These are phyloP conservation scores for Sinelater perroti DNA, from an alignment of 2,888 invertebrate genomes.

Conservation along the genomic window DNA sequence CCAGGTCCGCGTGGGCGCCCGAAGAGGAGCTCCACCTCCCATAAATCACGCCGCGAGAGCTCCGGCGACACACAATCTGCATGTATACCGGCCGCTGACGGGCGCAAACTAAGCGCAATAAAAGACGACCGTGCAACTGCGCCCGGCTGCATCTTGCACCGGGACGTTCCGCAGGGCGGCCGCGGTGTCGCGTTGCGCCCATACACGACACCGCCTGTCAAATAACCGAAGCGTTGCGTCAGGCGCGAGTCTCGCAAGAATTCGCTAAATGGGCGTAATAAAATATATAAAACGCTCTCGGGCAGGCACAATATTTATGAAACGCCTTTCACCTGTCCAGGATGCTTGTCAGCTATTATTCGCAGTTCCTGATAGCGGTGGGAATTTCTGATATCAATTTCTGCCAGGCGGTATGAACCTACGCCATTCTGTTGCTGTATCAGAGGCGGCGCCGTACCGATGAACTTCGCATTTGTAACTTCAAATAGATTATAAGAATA, in stretches of 20 bases:
- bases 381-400: not conserved
- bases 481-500: too few species aligned
- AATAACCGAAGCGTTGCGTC: conserved; percentile 18
- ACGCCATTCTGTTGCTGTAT: too few species aligned
- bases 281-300: conserved; percentile 7
- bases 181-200: too few species aligned
- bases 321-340: not conserved
- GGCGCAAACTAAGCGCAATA: conserved; percentile 29
- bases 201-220: conserved; percentile 18
- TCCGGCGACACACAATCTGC: conserved; percentile 28
- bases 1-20: too few species aligned
- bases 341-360: not conserved
- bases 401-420: too few species aligned
- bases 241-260: conserved; percentile 1
- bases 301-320: conserved; percentile 15
- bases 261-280: conserved; percentile 16
- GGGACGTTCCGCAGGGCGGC: not conserved
- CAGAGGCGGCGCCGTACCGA: too few species aligned
- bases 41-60: conserved; percentile 27
- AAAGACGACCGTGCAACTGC: conserved; percentile 15
- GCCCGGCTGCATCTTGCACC: conserved; percentile 15
- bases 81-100: conserved; percentile 28
- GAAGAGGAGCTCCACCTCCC: conserved; percentile 11
- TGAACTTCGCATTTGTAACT: too few species aligned
- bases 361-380: not conserved